Percentiles rank a stretch among this genome's conserved stretches.
These are phyloP conservation scores for Onthophagus taurus DNA, from an alignment of 1,140 invertebrate species.

Conservation along the genomic window DNA sequence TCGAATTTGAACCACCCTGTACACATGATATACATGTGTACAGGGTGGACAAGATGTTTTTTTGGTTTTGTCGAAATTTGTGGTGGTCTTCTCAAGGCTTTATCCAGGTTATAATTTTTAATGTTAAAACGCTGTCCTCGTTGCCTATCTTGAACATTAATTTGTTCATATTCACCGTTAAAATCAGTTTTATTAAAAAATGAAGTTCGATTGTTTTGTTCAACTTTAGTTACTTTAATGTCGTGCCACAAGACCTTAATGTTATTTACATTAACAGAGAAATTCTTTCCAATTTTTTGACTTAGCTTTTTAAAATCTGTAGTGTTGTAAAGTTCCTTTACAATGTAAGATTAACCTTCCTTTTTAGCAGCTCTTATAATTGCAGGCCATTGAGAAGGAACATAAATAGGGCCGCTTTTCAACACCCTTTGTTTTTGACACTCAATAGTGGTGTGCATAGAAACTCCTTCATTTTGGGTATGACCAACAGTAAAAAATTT, in stretches of 20 bases:
- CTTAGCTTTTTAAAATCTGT: slow-evolving; percentile 14
- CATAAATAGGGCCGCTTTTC: slow-evolving; percentile 28
- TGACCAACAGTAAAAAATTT: slow-evolving; percentile 35
- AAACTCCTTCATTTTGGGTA: slow-evolving; percentile 37
- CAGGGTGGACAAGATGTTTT: no score
- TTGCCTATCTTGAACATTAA: no score
- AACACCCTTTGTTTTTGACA: slow-evolving; percentile 28
- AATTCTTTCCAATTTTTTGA: slow-evolving; percentile 22
- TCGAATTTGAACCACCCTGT: no score
- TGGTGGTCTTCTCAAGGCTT: no score
- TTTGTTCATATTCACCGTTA: no score
- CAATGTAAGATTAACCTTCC: slow-evolving; percentile 11
- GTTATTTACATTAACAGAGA: slow-evolving; percentile 19
- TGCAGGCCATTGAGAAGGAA: slow-evolving; percentile 17
- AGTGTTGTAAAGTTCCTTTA: slow-evolving; percentile 7
- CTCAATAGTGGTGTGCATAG: slow-evolving; percentile 34
- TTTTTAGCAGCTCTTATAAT: slow-evolving; percentile 15
- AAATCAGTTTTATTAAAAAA: no score
- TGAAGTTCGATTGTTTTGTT: no score
- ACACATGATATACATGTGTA: no score
- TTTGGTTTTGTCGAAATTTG: no score
- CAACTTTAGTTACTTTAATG: no score
- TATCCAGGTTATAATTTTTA: no score
- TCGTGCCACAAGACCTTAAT: slow-evolving; percentile 22
- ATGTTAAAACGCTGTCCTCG: no score